Conservation (phyloP, 1,140 invertebrate species). For the Apis mellifera region DNA sequence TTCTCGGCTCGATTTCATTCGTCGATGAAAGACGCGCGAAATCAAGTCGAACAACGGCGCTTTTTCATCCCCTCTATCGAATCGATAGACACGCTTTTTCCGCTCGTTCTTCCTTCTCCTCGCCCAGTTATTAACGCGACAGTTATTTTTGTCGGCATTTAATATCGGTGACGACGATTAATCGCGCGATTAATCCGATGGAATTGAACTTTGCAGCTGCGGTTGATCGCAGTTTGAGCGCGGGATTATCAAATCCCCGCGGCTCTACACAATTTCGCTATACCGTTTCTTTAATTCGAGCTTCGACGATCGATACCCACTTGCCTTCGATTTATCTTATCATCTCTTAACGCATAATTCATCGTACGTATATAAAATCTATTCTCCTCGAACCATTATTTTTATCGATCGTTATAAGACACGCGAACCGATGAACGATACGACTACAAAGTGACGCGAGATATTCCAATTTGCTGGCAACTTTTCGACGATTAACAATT, state of each 20-base stretch:
- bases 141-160: constrained; percentile 36
- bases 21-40: constrained; percentile 15
- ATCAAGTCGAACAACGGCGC: constrained; percentile 1
- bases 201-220: constrained; percentile 28
- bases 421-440: neutral
- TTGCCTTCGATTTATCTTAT: neutral
- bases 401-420: neutral
- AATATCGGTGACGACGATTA: constrained; percentile 34
- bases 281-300: neutral
- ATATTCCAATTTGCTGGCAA: no score
- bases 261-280: neutral
- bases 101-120: neutral
- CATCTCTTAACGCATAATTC: neutral
- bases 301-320: neutral
- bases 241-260: neutral
- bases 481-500: no score
- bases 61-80: constrained; percentile 29
- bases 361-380: no score
- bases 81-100: constrained; percentile 31
- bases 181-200: neutral
- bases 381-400: neutral
- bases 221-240: constrained; percentile 4
- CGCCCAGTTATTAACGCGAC: neutral
- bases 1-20: neutral
- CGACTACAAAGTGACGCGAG: no score